Percentiles rank a stretch among this genome's conserved stretches.
Conservation (phyloP, 2,888 invertebrate genomes). For the Sialis fuliginosa region DNA sequence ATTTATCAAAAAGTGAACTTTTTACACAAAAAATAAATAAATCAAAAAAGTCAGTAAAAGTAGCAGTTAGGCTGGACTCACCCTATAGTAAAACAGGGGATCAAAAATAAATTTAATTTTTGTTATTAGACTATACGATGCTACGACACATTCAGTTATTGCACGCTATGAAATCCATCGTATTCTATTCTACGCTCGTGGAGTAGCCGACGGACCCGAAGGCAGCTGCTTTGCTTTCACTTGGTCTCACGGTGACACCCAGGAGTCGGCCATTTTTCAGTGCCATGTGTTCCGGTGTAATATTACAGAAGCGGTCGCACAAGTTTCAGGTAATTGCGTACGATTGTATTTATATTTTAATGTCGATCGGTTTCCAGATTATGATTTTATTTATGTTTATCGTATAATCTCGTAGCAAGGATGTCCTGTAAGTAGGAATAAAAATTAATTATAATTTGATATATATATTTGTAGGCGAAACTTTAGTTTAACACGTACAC, state of each 20-base stretch:
- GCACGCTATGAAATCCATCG: slow-evolving; percentile 80
- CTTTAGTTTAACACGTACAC: too few species aligned
- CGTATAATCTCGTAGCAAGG: neutral
- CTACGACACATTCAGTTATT: slow-evolving; percentile 62
- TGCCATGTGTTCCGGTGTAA: slow-evolving; percentile 96
- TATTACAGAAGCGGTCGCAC: slow-evolving; percentile 77
- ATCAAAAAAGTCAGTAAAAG: too few species aligned
- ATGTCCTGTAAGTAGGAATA: too few species aligned
- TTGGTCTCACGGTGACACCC: slow-evolving; percentile 83
- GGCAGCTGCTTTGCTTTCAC: slow-evolving; percentile 97
- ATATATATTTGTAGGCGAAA: too few species aligned
- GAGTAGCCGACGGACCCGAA: slow-evolving; percentile 63
- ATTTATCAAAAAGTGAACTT: too few species aligned
- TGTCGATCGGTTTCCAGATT: neutral
- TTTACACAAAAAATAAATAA: too few species aligned
- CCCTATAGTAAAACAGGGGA: too few species aligned
- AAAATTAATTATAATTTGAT: too few species aligned
- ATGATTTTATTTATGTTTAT: neutral
- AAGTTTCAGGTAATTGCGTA: slow-evolving; percentile 44
- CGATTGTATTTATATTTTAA: neutral
- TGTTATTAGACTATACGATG: slow-evolving; percentile 60
- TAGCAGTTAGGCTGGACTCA: too few species aligned
- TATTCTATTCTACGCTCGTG: slow-evolving; percentile 88
- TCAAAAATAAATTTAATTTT: too few species aligned
- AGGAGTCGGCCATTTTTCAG: slow-evolving; percentile 79